These are phyloP conservation scores for Diloba caeruleocephala DNA, from an alignment of 2,888 invertebrate genomes.

Conservation along the genomic window DNA sequence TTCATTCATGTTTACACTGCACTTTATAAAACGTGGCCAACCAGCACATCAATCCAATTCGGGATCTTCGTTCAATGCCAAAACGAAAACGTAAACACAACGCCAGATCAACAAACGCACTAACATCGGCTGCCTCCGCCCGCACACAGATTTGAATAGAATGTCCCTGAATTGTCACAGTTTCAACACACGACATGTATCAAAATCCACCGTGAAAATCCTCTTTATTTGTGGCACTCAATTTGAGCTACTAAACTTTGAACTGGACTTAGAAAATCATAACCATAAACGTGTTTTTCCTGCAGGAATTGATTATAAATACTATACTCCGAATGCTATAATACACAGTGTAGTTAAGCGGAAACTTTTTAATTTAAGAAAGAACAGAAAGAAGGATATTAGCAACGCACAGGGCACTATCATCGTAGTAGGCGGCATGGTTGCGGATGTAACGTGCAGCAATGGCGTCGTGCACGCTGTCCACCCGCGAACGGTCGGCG, in stretches of 20 bases:
- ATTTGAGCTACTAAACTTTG: slow-evolving; percentile 58
- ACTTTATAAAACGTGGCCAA: slow-evolving; percentile 71
- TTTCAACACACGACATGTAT: slow-evolving; percentile 63
- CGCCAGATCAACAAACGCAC: slow-evolving; percentile 77
- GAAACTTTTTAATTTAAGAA: slow-evolving; percentile 50
- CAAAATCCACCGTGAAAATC: slow-evolving; percentile 60
- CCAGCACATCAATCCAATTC: slow-evolving; percentile 78
- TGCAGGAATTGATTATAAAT: slow-evolving; percentile 20
- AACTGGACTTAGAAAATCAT: slow-evolving; percentile 47
- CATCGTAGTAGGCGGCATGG: slow-evolving; percentile 87
- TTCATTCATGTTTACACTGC: slow-evolving; percentile 72
- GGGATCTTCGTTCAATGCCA: slow-evolving; percentile 82
- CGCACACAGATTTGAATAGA: slow-evolving; percentile 66
- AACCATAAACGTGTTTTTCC: too few relatives aligned
- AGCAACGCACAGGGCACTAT: slow-evolving; percentile 86
- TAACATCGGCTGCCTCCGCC: slow-evolving; percentile 64
- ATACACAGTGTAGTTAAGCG: slow-evolving; percentile 30
- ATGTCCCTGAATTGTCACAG: slow-evolving; percentile 69
- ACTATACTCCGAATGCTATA: slow-evolving; percentile 13
- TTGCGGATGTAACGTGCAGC: slow-evolving; percentile 73
- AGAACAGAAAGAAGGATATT: slow-evolving; percentile 44
- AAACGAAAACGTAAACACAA: slow-evolving; percentile 83
- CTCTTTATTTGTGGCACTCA: slow-evolving; percentile 62
- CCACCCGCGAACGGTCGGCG: slow-evolving; percentile 83
- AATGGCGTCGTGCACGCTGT: slow-evolving; percentile 76